Conservation (phyloP, 2,797 vertebrate genomes). For the Coilia nasus region DNA sequence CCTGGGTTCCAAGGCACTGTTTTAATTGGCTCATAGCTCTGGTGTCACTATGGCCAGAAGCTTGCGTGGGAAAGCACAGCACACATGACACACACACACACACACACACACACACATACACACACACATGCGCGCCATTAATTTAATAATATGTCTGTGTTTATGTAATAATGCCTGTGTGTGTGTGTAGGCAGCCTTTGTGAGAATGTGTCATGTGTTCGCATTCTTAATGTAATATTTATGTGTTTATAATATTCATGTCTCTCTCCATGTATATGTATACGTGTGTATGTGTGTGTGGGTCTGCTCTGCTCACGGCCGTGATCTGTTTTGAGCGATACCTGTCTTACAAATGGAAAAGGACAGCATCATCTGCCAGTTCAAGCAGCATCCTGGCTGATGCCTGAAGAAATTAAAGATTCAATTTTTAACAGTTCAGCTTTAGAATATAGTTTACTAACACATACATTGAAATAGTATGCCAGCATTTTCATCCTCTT, state of each 20-base stretch:
- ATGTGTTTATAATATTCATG: background rate
- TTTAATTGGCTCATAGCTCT: conserved; percentile 60
- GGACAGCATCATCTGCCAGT: background rate
- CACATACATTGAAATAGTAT: too few species aligned
- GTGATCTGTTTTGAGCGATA: background rate
- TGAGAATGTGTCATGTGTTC: too few species aligned
- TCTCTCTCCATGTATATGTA: background rate
- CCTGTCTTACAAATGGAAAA: background rate
- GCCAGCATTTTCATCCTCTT: too few species aligned
- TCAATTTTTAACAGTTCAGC: too few species aligned
- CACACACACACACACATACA: conserved; percentile 20
- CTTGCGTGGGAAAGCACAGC: background rate
- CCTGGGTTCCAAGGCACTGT: conserved; percentile 44
- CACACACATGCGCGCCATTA: conserved; percentile 28
- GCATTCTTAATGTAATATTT: too few species aligned
- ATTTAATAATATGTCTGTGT: conserved; percentile 50
- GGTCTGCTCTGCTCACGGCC: background rate
- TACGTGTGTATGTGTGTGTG: conserved; percentile 26
- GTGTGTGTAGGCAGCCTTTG: conserved; percentile 20
- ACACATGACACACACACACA: conserved; percentile 27
- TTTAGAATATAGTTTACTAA: too few species aligned
- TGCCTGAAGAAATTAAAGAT: too few species aligned
- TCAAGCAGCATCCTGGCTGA: too few species aligned
- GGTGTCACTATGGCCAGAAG: conserved; percentile 36
- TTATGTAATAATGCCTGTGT: conserved; percentile 20